Percentiles rank a stretch among this genome's conserved stretches.
phyloP scores from a whole-genome alignment of 2,888 invertebrate genomes.

The Ischnura elegans region DNA sequence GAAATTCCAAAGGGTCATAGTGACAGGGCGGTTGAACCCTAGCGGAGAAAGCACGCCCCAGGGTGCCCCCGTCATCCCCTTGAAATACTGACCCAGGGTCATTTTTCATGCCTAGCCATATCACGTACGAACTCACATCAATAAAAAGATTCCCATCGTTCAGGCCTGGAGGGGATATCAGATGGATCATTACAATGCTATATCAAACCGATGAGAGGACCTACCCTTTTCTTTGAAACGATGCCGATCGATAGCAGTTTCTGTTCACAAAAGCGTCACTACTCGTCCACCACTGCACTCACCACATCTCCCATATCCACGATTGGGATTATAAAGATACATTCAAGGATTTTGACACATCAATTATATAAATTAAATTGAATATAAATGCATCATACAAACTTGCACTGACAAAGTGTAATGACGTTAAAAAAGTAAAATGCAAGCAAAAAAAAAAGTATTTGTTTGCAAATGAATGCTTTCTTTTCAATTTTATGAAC shows the following conservation, averaged over 20 bases:
- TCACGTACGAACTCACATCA: neutral
- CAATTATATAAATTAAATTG: no score
- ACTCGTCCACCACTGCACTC: neutral
- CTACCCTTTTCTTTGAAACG: neutral
- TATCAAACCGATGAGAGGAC: neutral
- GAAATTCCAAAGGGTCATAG: neutral
- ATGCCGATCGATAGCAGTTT: neutral
- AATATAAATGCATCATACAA: no score
- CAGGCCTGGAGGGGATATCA: neutral
- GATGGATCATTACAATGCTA: neutral
- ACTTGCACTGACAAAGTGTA: no score
- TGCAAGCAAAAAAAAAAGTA: no score
- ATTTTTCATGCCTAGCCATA: neutral
- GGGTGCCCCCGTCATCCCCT: neutral
- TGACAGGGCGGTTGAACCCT: neutral
- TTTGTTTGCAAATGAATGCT: no score
- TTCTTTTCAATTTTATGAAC: no score
- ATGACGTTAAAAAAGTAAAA: no score
- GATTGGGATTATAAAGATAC: no score
- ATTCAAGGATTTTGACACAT: no score
- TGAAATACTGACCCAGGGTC: slow-evolving; percentile 4
- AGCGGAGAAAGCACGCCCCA: neutral
- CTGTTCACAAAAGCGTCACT: neutral
- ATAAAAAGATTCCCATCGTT: neutral
- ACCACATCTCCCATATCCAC: no score